Evolutionary conservation across 2,113 vertebrate species (phyloP).

Genomic region (Crotalus horridus): DNA sequence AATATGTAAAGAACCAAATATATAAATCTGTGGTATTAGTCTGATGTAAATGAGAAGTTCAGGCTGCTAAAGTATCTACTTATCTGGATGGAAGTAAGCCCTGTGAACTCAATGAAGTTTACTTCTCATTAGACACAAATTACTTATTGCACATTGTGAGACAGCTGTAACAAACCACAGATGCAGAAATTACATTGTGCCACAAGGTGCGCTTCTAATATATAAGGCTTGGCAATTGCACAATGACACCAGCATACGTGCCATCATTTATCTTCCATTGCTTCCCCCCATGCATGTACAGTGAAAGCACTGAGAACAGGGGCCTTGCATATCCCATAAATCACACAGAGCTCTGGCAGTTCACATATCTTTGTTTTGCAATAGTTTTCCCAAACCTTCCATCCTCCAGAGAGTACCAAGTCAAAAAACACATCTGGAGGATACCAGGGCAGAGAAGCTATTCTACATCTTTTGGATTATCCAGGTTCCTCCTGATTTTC

Average conservation of each 20-base stretch:
- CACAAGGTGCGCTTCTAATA: neutral
- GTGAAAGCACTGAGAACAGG: neutral
- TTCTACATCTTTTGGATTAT: neutral
- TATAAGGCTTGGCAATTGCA: neutral
- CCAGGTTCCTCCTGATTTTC: neutral
- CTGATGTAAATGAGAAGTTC: neutral
- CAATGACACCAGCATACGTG: neutral
- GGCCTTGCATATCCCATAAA: neutral
- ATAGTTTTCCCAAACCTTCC: neutral
- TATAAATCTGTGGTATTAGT: neutral
- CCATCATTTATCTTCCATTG: neutral
- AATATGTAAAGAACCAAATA: neutral
- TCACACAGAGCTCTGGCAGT: neutral
- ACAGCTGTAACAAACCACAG: neutral
- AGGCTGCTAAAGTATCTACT: neutral
- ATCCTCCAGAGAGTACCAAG: neutral
- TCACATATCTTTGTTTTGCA: neutral
- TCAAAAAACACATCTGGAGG: neutral
- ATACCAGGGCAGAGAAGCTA: neutral
- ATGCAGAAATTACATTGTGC: neutral
- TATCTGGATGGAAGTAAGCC: neutral
- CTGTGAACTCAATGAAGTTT: neutral
- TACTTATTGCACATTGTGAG: neutral
- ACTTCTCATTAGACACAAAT: neutral
- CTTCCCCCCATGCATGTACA: neutral